Percentiles rank a stretch among this genome's conserved stretches.
Evolutionary conservation across 2,888 invertebrate species (phyloP).

Genomic region (Linnaemya tessellans): DNA sequence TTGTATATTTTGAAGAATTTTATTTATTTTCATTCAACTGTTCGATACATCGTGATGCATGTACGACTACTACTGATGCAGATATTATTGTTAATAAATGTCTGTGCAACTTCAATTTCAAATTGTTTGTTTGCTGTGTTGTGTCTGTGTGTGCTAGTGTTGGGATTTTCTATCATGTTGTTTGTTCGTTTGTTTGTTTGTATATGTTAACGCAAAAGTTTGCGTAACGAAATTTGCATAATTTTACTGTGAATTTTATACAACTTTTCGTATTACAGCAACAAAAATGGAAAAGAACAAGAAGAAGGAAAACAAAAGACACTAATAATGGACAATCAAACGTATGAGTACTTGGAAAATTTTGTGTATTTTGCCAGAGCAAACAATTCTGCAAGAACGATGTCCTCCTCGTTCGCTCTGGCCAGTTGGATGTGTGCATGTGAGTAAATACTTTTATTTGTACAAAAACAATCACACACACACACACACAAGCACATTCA

Average conservation of each 20-base stretch:
- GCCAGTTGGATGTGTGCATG: not conserved
- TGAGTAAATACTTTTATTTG: conserved; percentile 48
- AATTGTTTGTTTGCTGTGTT: conserved; percentile 1
- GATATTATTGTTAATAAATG: too few relatives aligned
- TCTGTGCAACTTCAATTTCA: too few relatives aligned
- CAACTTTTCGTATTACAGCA: conserved; percentile 32
- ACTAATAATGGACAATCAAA: conserved; percentile 61
- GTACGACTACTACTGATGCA: too few relatives aligned
- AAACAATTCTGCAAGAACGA: conserved; percentile 9
- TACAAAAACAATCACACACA: conserved; percentile 27
- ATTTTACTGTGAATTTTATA: conserved; percentile 78
- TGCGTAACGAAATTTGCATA: conserved; percentile 83
- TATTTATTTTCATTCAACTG: too few relatives aligned
- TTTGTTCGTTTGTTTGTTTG: too few relatives aligned
- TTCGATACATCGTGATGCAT: too few relatives aligned
- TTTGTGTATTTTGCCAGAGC: conserved; percentile 40
- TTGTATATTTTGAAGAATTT: too few relatives aligned
- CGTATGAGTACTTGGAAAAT: conserved; percentile 45
- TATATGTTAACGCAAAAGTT: conserved; percentile 78
- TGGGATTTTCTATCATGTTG: conserved; percentile 59
- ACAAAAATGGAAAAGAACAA: not conserved
- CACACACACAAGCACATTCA: conserved; percentile 47
- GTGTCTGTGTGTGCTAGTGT: not conserved
- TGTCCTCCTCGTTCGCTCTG: conserved; percentile 11
- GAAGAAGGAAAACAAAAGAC: conserved; percentile 14